phyloP scores from a whole-genome alignment of 2,113 vertebrate genomes.

The Desmodus rotundus region DNA sequence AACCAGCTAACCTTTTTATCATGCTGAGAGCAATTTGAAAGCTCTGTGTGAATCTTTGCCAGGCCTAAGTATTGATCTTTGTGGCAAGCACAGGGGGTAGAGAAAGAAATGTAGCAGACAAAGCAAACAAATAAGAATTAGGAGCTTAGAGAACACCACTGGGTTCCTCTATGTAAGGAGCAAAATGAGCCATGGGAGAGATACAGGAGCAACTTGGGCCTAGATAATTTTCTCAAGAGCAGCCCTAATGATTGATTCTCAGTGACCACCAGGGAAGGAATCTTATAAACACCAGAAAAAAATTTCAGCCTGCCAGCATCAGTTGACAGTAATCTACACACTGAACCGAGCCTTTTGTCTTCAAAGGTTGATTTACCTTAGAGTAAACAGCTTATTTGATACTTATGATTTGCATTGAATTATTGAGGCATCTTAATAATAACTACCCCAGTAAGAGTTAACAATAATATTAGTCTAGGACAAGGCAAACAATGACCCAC shows the following conservation, averaged over 20 bases:
- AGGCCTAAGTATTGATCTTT: constrained; percentile 67
- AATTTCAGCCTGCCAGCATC: background rate
- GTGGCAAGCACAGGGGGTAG: constrained; percentile 37
- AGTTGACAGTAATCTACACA: background rate
- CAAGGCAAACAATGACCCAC: background rate
- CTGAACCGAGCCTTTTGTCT: constrained; percentile 23
- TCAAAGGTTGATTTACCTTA: constrained; percentile 22
- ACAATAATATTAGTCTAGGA: background rate
- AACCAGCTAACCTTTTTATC: constrained; percentile 70
- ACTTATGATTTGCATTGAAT: background rate
- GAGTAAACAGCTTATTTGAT: constrained; percentile 11
- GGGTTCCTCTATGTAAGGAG: background rate
- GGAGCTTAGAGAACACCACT: background rate
- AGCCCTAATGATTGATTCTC: background rate
- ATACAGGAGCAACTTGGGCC: background rate
- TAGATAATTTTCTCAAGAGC: background rate
- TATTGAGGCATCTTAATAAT: background rate
- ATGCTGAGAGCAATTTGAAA: constrained; percentile 66
- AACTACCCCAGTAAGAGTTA: background rate
- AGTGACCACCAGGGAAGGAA: background rate
- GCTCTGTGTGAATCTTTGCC: constrained; percentile 63
- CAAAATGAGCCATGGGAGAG: background rate
- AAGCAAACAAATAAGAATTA: constrained; percentile 49
- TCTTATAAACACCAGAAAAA: background rate
- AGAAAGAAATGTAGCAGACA: constrained; percentile 48